phyloP scores from a whole-genome alignment of 2,797 vertebrate genomes.

The Ceryle rudis region DNA sequence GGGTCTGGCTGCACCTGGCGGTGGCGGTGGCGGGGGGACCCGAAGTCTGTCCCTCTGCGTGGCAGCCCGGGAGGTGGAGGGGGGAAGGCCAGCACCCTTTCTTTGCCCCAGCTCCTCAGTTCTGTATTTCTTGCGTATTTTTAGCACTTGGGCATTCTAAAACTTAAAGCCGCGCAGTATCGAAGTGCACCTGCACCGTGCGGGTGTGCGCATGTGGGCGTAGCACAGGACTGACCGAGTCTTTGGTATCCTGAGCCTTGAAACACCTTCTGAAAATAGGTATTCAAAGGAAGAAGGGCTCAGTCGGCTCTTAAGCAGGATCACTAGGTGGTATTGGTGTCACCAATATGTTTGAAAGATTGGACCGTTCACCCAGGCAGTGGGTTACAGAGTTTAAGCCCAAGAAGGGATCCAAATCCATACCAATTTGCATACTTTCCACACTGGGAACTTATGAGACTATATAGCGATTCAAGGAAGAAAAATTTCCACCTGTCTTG shows the following conservation, averaged over 20 bases:
- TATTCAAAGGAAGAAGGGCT: not conserved
- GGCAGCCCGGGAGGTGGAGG: rapidly evolving
- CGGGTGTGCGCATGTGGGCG: rapidly evolving
- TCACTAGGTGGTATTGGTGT: not conserved
- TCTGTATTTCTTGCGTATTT: not conserved
- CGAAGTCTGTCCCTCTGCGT: not conserved
- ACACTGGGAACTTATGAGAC: not conserved
- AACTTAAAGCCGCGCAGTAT: not conserved
- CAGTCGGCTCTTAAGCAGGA: not conserved
- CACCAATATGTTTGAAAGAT: not conserved
- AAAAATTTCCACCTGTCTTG: not conserved
- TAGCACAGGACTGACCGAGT: rapidly evolving
- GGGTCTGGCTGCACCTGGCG: not conserved
- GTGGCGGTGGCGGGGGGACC: rapidly evolving
- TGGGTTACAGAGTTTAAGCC: not conserved
- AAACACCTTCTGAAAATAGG: not conserved
- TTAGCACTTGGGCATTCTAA: too few relatives aligned
- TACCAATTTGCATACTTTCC: not conserved
- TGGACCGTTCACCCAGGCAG: not conserved
- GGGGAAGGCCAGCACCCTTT: rapidly evolving
- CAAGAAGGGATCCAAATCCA: not conserved
- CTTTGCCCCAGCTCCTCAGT: rapidly evolving
- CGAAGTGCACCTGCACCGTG: rapidly evolving
- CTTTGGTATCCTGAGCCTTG: not conserved
- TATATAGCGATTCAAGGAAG: not conserved